phyloP scores from a whole-genome alignment of 2,888 invertebrate genomes.

The Brachypalpus laphriformis region DNA sequence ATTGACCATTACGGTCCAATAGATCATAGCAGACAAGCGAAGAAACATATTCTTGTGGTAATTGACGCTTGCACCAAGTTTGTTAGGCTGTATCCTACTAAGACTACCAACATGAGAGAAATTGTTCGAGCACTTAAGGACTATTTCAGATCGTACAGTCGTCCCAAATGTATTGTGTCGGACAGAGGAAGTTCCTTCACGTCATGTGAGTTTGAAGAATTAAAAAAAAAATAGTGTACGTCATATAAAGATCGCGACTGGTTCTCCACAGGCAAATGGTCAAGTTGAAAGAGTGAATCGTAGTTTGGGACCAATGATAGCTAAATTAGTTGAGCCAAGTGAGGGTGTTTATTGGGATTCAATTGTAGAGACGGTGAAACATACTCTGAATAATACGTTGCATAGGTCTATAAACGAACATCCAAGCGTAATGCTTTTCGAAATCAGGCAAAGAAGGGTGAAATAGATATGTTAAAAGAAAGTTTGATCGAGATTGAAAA shows the following conservation, averaged over 20 bases:
- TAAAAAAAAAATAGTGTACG: constrained; percentile 11
- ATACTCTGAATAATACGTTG: constrained; percentile 59
- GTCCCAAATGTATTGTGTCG: no score
- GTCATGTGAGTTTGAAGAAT: constrained; percentile 24
- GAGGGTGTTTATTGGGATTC: not conserved
- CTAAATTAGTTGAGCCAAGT: not conserved
- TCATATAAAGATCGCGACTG: constrained; percentile 50
- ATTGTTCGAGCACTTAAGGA: not conserved
- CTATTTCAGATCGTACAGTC: not conserved
- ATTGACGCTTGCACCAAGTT: no score
- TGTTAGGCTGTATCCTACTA: no score
- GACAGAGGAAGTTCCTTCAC: no score
- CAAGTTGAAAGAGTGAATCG: not conserved
- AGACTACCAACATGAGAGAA: no score
- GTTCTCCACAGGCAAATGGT: constrained; percentile 14
- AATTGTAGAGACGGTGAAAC: not conserved
- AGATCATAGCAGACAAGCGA: not conserved
- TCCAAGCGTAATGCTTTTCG: no score
- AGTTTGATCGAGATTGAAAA: no score
- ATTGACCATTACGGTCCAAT: constrained; percentile 70
- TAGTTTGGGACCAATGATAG: not conserved
- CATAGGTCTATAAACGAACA: no score
- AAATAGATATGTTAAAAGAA: no score
- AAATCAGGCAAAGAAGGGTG: no score
- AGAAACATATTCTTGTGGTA: constrained; percentile 54